Evolutionary conservation across 1,140 invertebrate genomes (phyloP).

Genomic region (Lepidurus arcticus): DNA sequence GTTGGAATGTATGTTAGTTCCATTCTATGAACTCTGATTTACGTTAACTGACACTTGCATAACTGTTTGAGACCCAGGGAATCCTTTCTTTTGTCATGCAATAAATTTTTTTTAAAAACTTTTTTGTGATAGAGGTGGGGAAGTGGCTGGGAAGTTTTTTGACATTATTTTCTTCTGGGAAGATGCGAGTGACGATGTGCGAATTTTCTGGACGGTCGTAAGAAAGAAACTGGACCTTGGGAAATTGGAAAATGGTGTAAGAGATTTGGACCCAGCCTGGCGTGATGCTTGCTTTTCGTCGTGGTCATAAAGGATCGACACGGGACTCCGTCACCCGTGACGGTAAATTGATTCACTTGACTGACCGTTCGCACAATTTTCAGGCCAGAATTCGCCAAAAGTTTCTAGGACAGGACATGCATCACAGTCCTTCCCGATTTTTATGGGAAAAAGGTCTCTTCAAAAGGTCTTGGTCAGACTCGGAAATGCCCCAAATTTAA

Average conservation of each 20-base stretch:
- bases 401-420: not conserved
- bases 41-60: too few species aligned
- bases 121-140: not conserved
- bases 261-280: not conserved
- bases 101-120: not conserved
- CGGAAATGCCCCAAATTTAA: not conserved
- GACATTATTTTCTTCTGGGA: not conserved
- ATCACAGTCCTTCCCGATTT: not conserved
- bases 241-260: not conserved
- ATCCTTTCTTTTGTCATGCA: too few species aligned
- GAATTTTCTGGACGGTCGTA: not conserved
- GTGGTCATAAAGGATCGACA: not conserved
- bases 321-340: not conserved
- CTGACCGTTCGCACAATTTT: conserved; percentile 4
- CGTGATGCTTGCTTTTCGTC: not conserved
- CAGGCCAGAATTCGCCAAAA: not conserved
- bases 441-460: not conserved
- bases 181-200: not conserved
- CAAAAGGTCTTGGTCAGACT: not conserved
- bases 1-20: not conserved
- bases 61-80: too few species aligned
- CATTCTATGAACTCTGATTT: too few species aligned
- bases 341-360: conserved; percentile 12
- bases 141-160: not conserved
- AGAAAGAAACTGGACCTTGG: not conserved